Base-by-base conservation (phyloP, 1,140 invertebrate species). In the Harpegnathos saltator region DNA sequence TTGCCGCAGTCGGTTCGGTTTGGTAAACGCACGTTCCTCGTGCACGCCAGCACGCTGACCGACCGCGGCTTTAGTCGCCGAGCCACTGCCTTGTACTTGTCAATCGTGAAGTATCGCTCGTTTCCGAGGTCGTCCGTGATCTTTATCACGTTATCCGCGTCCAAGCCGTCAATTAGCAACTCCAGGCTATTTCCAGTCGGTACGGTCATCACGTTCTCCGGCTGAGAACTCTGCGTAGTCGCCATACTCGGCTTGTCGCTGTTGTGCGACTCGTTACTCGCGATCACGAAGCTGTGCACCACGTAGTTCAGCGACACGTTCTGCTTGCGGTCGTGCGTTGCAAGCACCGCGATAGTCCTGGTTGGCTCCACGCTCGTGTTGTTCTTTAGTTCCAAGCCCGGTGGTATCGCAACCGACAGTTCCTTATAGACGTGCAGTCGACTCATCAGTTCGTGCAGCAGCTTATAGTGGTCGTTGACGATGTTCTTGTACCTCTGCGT, bases 1-100 rank as follows among this genome's bases (percentile, higher is more conserved):
- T 91, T 94, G 0, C 89, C 92, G 61, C 95, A 95, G 68, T 95
- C 93, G 0, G 94, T 95, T 17, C 68, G 77, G 89, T 95, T 95
- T 3, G 94, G 91, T 44, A 95, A 91, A 3, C 95, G 91, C n/a
- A 94, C 87, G 1, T 93, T 93, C 24, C 90, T 87, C 54, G 91
- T 92, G 66, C 95, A 95, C 12, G 93, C 92, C 54, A 95, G 90
- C 3, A 95, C 82, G 44, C 91, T 92, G 17, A 95, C 87, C 17
- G 75, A 84, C 52, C 90, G 81, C 3, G 85, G 44, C 1, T 88
- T 80, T 14, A 91, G 38, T 52, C 82, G 50, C 61, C 88, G 78
- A 52, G 86, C 84, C 0, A 90, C 14, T 17, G 65, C 68, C 56
- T 83, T 86, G 59, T 91, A 93, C 44, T 72, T 90, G 1, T 88